These are phyloP conservation scores for Notothenia rossii DNA, from an alignment of 2,113 vertebrate genomes.

Conservation along the genomic window DNA sequence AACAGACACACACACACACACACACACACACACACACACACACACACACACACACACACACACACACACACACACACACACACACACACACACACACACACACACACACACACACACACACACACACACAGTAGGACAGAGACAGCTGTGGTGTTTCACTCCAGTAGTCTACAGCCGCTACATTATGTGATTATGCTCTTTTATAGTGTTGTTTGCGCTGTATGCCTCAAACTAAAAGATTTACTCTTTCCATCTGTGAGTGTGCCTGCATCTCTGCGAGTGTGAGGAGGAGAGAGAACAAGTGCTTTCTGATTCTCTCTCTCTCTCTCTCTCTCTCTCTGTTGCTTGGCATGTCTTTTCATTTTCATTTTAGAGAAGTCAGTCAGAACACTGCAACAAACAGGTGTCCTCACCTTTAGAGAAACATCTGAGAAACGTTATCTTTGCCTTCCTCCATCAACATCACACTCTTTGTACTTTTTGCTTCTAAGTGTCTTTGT, in stretches of 20 bases:
- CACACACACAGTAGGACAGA: conserved; percentile 1
- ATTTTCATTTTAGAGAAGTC: neutral
- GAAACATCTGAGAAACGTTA: conserved; percentile 33
- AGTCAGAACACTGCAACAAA: conserved; percentile 34
- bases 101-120: neutral
- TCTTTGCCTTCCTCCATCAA: conserved; percentile 22
- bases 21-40: neutral
- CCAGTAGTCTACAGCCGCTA: neutral
- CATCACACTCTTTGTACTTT: neutral
- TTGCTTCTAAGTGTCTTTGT: neutral
- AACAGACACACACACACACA: neutral
- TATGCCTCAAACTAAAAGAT: conserved; percentile 19
- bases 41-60: neutral
- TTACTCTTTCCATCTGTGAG: conserved; percentile 21
- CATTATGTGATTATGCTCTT: conserved; percentile 45
- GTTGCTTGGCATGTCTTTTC: neutral
- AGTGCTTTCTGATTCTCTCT: conserved; percentile 4
- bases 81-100: neutral
- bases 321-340: neutral
- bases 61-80: neutral
- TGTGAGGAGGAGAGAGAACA: conserved; percentile 5
- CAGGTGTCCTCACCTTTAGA: conserved; percentile 48
- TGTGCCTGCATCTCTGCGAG: conserved; percentile 19
- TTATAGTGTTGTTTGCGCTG: neutral
- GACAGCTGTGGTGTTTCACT: conserved; percentile 55